Conservation (phyloP, 2,113 vertebrate species). For the Thamnophis sirtalis region DNA sequence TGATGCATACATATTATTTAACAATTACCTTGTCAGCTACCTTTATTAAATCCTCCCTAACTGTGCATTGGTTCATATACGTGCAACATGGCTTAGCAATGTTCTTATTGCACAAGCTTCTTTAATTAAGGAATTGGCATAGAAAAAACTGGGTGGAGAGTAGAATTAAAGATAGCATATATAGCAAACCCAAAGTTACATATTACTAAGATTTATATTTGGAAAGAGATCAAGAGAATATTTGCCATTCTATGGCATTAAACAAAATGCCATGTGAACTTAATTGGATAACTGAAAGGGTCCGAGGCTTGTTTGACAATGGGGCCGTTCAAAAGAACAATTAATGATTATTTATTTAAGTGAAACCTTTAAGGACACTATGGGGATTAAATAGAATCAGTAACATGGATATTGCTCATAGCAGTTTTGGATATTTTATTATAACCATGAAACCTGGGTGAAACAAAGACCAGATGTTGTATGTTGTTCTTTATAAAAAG, state of each 20-base stretch:
- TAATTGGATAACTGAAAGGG: not conserved
- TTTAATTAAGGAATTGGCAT: not conserved
- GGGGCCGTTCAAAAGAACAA: not conserved
- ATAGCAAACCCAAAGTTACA: not conserved
- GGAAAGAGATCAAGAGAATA: not conserved
- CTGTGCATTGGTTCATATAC: slow-evolving; percentile 44
- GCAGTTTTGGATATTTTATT: not conserved
- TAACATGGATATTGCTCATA: not conserved
- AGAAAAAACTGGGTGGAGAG: not conserved
- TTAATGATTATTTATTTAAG: not conserved
- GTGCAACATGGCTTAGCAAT: not conserved
- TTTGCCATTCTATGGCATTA: not conserved
- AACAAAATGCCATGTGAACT: not conserved
- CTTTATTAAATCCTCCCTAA: slow-evolving; percentile 50
- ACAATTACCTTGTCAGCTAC: slow-evolving; percentile 61
- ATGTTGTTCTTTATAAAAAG: not conserved
- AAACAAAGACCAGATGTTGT: not conserved
- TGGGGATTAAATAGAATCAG: not conserved
- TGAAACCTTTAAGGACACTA: not conserved
- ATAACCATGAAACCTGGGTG: not conserved
- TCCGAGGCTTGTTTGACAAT: not conserved
- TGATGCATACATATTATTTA: slow-evolving; percentile 52
- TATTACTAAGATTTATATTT: not conserved
- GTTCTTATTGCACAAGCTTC: slow-evolving; percentile 18
- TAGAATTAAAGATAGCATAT: not conserved